Base-by-base conservation (phyloP, 2,113 vertebrate species). In the Indicator indicator region DNA sequence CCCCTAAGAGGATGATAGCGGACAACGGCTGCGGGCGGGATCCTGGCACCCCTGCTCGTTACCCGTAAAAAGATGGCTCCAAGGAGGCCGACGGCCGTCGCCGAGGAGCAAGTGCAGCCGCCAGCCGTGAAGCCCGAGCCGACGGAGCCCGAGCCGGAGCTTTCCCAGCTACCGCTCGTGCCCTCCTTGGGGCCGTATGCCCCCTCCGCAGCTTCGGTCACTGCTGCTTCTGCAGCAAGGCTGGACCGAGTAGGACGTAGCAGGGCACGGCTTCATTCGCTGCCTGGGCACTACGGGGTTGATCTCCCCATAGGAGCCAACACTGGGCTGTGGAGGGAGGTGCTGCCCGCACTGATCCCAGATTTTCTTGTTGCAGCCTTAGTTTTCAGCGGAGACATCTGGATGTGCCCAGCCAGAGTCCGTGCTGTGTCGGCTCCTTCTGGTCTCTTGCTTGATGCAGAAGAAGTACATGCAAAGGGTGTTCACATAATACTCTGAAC, bases 341-440 rank as follows among this genome's bases (percentile, higher is more conserved):
- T 56, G 9, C 17, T 70, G 21, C 19, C 33, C 1, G 1, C 1
- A 1, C 30, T 46, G 30, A 80, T 62, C 38, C 32, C 2, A 1
- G 23, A 26, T 84, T 62, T 87, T 13, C 93, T 78, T 79, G 19
- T 48, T 76, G 42, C 63, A 97, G 63, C 91, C 97, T 9, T 67
- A 93, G 1, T 97, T 98, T 97, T 97, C 3, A 98, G 12, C 98
- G 97, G 98, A 99, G 88, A 98, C 92, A 4, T 96, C 96, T 27
- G 98, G 96, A 42, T 98, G 97, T 84, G 95, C 96, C 18, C 88
- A 96, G 6, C 78, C 97, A 6, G 97, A 97, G 14, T 87, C 97
- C 1, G 59, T 97, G 16, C 80, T 98, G 20, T 98, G 98, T 82
- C 98, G 55, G 98, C 98, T 9, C 99, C 99, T 94, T 99, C 98